Base-by-base conservation (phyloP, 2,797 vertebrate genomes). In the Dromococcyx pavoninus region DNA sequence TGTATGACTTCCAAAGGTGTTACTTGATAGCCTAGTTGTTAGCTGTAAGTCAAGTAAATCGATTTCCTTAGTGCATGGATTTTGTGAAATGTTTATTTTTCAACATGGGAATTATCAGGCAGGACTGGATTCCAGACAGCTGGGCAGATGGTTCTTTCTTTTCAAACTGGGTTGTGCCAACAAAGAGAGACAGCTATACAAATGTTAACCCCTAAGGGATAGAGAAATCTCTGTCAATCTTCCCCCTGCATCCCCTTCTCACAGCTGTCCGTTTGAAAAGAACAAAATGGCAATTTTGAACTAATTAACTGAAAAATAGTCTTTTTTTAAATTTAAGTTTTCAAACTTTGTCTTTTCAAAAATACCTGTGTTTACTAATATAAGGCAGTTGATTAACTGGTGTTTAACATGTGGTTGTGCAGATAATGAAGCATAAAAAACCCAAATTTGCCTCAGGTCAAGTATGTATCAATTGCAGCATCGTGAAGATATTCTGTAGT, bases 141-240 rank as follows among this genome's bases (percentile, higher is more conserved):
- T 89, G 95, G 97, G 95, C 96, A 97, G 97, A 97, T 97, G 97
- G 95, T 96, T 94, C 85, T 84, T 94, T 93, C 94, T 96, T 91
- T 92, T 97, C 94, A 96, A 92, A 86, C 62, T 91, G 85, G 95
- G 79, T 92, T 67, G 85, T 96, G 97, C 95, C 96, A 94, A 92
- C 91, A 73, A 71, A 96, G 85, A 91, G 89, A 97, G 95, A 95
- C 92, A 96, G 88, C 91, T 88, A 76, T 93, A 92, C 82, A 96
- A 96, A 89, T 92, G 95, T 94, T 96, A 97, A 93, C 92, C 92
- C 92, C 84, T 65, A 53, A 94, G 96, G 96, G 96, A 96, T 57
- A 2, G 50, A 88, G 80, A 77, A 73, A 32, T 81, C 51, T 67
- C 91, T 76, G 60, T 88, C 89, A 77, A 5, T 93, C 54, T 65